phyloP scores from a whole-genome alignment of 2,113 vertebrate genomes.

The Barnardius zonarius region DNA sequence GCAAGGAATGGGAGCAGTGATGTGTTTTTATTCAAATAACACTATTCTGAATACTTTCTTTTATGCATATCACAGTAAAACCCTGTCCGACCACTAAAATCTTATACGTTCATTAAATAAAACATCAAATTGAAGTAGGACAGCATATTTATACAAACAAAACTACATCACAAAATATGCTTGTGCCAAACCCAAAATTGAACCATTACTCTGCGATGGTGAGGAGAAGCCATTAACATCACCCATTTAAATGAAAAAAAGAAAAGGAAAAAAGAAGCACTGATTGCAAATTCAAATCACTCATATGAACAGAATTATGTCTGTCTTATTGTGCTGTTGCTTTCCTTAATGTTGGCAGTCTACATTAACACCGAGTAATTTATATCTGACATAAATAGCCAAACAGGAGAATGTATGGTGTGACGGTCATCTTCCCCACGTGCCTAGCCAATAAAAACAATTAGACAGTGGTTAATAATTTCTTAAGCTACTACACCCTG shows the following conservation, averaged over 20 bases:
- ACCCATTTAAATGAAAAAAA: not conserved
- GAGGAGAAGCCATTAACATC: not conserved
- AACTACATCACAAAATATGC: not conserved
- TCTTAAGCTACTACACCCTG: not conserved
- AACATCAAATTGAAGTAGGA: not conserved
- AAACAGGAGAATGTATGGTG: accelerated
- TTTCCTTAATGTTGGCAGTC: not conserved
- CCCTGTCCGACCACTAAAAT: not conserved
- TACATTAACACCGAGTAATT: not conserved
- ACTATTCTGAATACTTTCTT: not conserved
- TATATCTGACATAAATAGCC: not conserved
- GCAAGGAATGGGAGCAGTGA: not conserved
- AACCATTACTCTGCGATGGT: not conserved
- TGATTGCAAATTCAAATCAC: not conserved
- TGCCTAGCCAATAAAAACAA: not conserved
- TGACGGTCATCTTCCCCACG: accelerated
- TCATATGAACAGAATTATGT: not conserved
- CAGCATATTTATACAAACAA: not conserved
- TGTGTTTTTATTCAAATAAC: not conserved
- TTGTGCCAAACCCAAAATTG: not conserved
- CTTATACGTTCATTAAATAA: not conserved
- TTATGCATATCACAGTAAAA: not conserved
- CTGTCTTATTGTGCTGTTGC: not conserved
- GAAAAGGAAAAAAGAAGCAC: not conserved
- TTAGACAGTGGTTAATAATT: not conserved